A percentile compares a stretch with the other conserved stretches of the same genome.
These are phyloP conservation scores for Oceanodroma tethys DNA, from an alignment of 2,113 vertebrate species.

Conservation along the genomic window DNA sequence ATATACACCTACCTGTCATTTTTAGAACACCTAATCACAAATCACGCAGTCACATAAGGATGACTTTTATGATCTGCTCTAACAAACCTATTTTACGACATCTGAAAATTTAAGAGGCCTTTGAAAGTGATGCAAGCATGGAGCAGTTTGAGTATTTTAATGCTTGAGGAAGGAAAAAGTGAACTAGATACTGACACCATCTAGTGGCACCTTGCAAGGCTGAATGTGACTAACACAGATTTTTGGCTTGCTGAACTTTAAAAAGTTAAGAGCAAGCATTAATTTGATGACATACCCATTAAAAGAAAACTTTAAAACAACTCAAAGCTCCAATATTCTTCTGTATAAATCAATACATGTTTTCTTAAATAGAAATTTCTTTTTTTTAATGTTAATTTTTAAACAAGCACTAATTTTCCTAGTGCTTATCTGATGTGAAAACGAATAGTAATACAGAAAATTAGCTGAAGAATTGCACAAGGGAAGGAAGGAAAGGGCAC, in stretches of 20 bases:
- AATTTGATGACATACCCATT: background rate
- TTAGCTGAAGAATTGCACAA: background rate
- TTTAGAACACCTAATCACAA: background rate
- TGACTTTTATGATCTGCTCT: background rate
- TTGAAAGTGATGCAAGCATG: background rate
- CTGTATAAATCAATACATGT: background rate
- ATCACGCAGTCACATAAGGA: background rate
- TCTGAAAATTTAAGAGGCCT: background rate
- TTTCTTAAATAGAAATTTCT: background rate
- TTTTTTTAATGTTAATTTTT: background rate
- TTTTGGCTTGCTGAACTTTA: background rate
- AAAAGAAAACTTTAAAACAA: background rate
- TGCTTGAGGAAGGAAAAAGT: background rate
- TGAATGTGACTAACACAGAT: background rate
- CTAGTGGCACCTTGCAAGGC: slow-evolving; percentile 51
- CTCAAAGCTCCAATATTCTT: background rate
- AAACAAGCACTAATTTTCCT: background rate
- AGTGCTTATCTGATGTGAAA: background rate
- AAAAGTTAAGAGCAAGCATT: background rate
- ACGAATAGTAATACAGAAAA: background rate
- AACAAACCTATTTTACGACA: background rate
- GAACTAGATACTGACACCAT: slow-evolving; percentile 59
- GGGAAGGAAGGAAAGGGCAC: background rate
- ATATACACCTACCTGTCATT: background rate
- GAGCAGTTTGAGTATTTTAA: background rate